Evolutionary conservation across 2,888 invertebrate genomes (phyloP), one percentile per base, ranked within the genome.

Genomic region (Drosophila meridiana): DNA sequence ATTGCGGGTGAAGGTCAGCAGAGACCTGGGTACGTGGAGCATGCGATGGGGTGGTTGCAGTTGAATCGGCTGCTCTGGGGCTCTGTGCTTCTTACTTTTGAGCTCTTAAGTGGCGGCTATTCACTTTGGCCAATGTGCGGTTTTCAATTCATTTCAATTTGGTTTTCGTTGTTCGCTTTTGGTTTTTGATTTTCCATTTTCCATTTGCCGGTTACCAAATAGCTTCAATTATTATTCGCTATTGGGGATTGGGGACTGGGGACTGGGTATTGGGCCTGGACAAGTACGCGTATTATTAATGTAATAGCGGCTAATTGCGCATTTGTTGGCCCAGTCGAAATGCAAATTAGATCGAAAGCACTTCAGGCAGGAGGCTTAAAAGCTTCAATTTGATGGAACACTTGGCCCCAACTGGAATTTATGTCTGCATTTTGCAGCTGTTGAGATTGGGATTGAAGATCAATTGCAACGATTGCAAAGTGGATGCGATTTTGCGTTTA

Each of bases 251-350:
- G 68, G 45, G 66, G 0, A 36, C 11, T 36, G 36, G 36, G 20
- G 20, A 20, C 20, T 20, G 36, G 36, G 59, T 43, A 75, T 73
- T 63, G 71, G 45, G 66, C 0, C 43, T 56, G 67, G 73, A 69
- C 89, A 81, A 89, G 85, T 89, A 84, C 87, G 75, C 73, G 82
- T 84, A 89, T 87, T 86, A 89, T 86, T 86, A 89, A 73, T 86
- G 86, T 86, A 86, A 86, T 86, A 87, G 86, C 73, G 87, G 87
- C 89, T 89, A 89, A 86, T 86, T 87, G 89, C 82, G 87, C 78
- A 86, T 86, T 86, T 81, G 81, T 48, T 58, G 72, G 69, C 66
- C 73, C 70, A 62, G 70, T 50, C 76, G 63, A 76, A 82, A 78
- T 72, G 83, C 76, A 86, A 86, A 85, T 88, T 85, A 88, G 85